These are phyloP conservation scores for Agrypnia vestita DNA, from an alignment of 1,140 invertebrate genomes.

Conservation along the genomic window DNA sequence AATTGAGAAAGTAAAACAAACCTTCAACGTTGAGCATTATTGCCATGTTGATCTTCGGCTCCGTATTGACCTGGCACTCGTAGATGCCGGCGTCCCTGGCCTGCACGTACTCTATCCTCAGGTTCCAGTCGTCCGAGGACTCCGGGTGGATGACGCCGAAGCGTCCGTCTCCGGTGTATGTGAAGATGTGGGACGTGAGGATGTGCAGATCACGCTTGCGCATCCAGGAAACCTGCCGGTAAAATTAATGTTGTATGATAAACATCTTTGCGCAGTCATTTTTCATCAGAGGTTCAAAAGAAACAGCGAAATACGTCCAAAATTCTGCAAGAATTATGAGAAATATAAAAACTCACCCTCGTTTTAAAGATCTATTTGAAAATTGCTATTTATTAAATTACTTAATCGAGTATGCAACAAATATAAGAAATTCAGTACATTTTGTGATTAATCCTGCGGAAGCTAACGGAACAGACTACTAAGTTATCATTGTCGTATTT, in stretches of 20 bases:
- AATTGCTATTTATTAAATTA: no score
- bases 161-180: constrained; percentile 89
- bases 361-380: no score
- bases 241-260: constrained; percentile 36
- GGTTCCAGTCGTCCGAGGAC: constrained; percentile 91
- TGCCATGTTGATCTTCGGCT: constrained; percentile 89
- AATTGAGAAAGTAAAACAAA: constrained; percentile 64
- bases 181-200: constrained; percentile 88
- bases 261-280: not conserved
- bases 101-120: constrained; percentile 91
- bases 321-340: no score
- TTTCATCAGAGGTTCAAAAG: not conserved
- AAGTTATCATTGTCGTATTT: no score
- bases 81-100: constrained; percentile 89
- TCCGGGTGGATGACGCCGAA: constrained; percentile 90
- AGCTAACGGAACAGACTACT: no score
- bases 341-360: no score
- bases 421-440: no score
- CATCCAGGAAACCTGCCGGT: constrained; percentile 91
- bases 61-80: constrained; percentile 89
- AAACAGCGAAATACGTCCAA: no score
- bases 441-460: no score
- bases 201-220: constrained; percentile 91
- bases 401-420: no score
- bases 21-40: constrained; percentile 85